Base-by-base conservation (phyloP, 1,140 invertebrate species). In the Heliconius hewitsoni region DNA sequence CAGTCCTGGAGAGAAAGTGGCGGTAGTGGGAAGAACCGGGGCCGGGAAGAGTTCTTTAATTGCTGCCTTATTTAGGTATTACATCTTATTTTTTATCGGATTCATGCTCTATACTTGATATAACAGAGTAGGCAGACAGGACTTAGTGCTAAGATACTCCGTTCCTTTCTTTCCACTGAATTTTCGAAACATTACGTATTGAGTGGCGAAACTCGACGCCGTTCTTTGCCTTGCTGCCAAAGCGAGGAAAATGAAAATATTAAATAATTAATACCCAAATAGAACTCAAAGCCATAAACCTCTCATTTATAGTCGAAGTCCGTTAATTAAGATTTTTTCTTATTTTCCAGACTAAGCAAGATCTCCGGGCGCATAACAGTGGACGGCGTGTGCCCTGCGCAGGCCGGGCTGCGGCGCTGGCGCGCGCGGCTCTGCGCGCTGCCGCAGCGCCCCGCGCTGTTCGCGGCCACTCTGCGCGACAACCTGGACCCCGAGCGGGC, bases 1-100 rank as follows among this genome's bases (percentile, higher is more conserved):
- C 39, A 72, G 93, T 0, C 87, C 96, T 0, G 95, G 94, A 66
- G 96, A 97, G 92, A 97, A 97, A 93, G 96, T 96, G 18, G 96
- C 95, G 0, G 95, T 96, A 1, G 95, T 97, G 77, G 97, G 96
- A 0, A 91, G 97, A 83, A 97, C 96, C 11, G 97, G 97, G 0
- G 94, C 94, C 77, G 97, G 97, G 1, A 98, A 98, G 91, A 96
- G 96, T 13, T 97, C 97, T 0, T 90, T 98, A 0, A 96, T 97
- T 16, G 92, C 95, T 34, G 96, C 96, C 4, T 87, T 98, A 13
- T 97, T 97, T 83, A 95, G 96, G 94, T 34, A 34, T 34, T 34
- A 34, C 4, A 34, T 34, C 4, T 34, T 34, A 34, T 34, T 34
- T 34, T 34, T 34, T 34, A 34, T 34, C 34, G 6, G 0, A 34